A percentile compares a stretch with the other conserved stretches of the same genome.
These are phyloP conservation scores for Oscheius sp. DNA, from an alignment of 2,888 invertebrate species.

Conservation along the genomic window DNA sequence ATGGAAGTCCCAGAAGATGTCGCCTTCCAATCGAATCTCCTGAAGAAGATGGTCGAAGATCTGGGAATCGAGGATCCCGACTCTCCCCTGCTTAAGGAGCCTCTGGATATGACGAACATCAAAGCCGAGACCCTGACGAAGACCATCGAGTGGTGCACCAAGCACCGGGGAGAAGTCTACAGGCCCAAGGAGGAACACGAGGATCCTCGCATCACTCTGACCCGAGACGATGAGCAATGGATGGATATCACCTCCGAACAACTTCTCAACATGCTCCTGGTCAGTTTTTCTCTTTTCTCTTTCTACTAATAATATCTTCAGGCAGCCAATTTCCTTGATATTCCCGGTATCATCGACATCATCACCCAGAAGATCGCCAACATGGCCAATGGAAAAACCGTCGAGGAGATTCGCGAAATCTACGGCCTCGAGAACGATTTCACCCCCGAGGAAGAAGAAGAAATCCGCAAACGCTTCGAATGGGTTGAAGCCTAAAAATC, in stretches of 20 bases:
- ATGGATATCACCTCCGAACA: not conserved
- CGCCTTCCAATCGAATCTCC: not conserved
- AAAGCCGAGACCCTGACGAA: not conserved
- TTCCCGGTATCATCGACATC: slow-evolving; percentile 10
- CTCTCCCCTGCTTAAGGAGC: not conserved
- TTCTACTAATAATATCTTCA: not conserved
- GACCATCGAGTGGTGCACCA: not conserved
- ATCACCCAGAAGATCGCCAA: slow-evolving; percentile 19
- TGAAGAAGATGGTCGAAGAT: not conserved
- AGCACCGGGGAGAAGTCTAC: not conserved
- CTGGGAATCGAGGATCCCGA: not conserved
- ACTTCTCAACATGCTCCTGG: not conserved
- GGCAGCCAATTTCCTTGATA: slow-evolving; percentile 11
- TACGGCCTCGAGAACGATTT: slow-evolving; percentile 7
- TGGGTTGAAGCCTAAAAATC: slow-evolving; percentile 6
- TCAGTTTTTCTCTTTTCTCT: not conserved
- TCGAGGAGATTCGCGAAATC: not conserved
- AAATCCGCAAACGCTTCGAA: not conserved
- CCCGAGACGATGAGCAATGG: not conserved
- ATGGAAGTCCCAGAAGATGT: not conserved
- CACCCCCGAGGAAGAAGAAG: slow-evolving; percentile 1
- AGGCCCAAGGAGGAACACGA: slow-evolving; percentile 17
- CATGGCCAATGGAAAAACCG: slow-evolving; percentile 1
- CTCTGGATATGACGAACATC: not conserved
- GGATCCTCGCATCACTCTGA: not conserved